phyloP scores from a whole-genome alignment of 2,113 vertebrate genomes.

The Eurypyga helias region DNA sequence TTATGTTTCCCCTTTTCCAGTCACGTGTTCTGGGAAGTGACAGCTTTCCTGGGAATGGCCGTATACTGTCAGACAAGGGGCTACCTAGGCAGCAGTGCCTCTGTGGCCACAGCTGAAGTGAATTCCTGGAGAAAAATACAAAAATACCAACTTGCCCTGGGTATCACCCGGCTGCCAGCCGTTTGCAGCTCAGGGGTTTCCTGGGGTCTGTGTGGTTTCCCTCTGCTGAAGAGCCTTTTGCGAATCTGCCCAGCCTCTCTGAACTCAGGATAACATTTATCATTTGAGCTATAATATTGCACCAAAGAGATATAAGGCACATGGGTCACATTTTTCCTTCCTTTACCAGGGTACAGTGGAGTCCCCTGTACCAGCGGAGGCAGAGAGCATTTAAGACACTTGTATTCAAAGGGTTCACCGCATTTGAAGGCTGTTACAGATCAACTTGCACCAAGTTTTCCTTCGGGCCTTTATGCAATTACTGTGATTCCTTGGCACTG shows the following conservation, averaged over 20 bases:
- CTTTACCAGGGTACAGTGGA: neutral
- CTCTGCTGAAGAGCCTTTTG: neutral
- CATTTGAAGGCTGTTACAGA: neutral
- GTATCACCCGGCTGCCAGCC: neutral
- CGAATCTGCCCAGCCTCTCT: neutral
- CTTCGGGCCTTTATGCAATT: neutral
- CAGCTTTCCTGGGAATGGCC: neutral
- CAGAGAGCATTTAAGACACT: neutral
- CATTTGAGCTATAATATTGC: neutral
- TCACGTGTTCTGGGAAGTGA: neutral
- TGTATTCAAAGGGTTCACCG: neutral
- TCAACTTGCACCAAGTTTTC: neutral
- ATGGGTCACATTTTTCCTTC: neutral
- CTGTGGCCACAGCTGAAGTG: neutral
- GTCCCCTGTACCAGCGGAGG: fast-evolving
- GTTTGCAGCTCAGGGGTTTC: neutral
- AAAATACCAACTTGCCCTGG: neutral
- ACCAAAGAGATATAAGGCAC: neutral
- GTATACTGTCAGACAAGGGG: neutral
- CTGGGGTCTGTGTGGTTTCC: neutral
- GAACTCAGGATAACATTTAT: neutral
- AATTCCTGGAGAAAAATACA: neutral
- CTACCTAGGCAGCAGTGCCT: neutral
- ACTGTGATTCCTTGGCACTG: constrained; percentile 24
- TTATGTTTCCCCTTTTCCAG: no score